Base-by-base conservation (phyloP, 2,797 vertebrate genomes). In the Graptemys geographica region DNA sequence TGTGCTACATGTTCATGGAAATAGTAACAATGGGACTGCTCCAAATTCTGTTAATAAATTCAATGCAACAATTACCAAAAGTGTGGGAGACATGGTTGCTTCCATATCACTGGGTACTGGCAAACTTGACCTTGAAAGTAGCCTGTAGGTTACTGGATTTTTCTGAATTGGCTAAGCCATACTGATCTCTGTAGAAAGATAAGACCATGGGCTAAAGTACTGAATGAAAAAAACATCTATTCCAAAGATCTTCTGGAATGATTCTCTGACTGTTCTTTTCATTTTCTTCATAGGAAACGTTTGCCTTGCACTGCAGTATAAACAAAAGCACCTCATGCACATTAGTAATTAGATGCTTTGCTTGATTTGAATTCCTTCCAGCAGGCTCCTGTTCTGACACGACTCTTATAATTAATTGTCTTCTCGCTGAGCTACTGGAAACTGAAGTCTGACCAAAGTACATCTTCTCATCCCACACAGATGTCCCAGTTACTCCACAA, bases 361-460 rank as follows among this genome's bases (percentile, higher is more conserved):
- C 94, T 93, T 27, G 31, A 11, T 90, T 56, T 95, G 91, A 93
- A 93, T 79, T 87, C 85, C 25, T 83, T 97, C 94, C 93, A 96
- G 78, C 82, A 94, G 90, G 81, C 65, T 95, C 93, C 93, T 27
- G 8, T 92, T 97, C 95, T 85, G 90, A 96, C 93, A 74, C 0
- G 5, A 83, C 53, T 95, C 95, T 95, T 25, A 6, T 91, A 93
- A 92, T 90, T 95, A 96, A 95, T 97, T 96, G 96, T 87, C 90
- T 95, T 97, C 89, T 91, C 92, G 62, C 96, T 1, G 0, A 96
- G 90, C 87, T 94, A 76, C 94, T 92, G 91, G 90, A 95, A 97
- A 94, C 94, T 94, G 79, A 95, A 88, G 85, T 72, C 93, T 90
- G 92, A 97, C 91, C 62, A 27, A 91, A 96, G 91, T 84, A 83